Evolutionary conservation across 2,888 invertebrate species (phyloP), one percentile per base, ranked within the genome.

Genomic region (Micoletzkya japonica): DNA sequence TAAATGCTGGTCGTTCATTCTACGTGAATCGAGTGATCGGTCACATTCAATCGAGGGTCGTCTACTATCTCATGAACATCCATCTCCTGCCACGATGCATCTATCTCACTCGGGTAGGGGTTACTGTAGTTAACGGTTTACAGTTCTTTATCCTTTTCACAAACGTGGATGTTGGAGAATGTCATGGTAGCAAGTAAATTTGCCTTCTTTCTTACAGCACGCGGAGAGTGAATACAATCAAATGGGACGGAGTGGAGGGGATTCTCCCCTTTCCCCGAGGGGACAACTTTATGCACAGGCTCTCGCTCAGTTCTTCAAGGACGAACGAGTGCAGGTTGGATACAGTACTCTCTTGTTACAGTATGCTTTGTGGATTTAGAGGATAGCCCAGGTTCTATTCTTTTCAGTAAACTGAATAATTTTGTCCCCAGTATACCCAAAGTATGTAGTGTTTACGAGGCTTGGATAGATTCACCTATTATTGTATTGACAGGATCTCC

Each of bases 31-130:
- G 86, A 79, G 82, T 88, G 37, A 84, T 77, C 75, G 89, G 97
- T 0, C 97, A 97, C 86, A 93, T 98, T 81, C 95, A 97, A 87
- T 91, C 94, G 70, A 89, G 97, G 74, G 95, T 97, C 82, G 96
- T 97, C 1, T 98, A 98, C 87, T 98, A 96, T 87, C 89, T 98
- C 30, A 98, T 98, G 97, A 98, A 98, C 86, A 97, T 96, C 86
- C 97, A 97, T 87, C 95, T 97, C 70, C 92, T 94, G 71, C 96
- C 96, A 0, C 90, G 97, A 81, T 95, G 95, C 28, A 97, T 98
- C 84, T 98, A 96, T 88, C 88, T 98, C 70, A 95, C 95, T 0
- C 91, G 96, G 88, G 93, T 93, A 85, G 57, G 75, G n/a, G 49
- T 17, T 44, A 44, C n/a, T 44, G 14, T 44, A 44, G 49, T 44